Evolutionary conservation across 2,888 invertebrate genomes (phyloP), one percentile per base, ranked within the genome.

Genomic region (Platerodrilus igneus): DNA sequence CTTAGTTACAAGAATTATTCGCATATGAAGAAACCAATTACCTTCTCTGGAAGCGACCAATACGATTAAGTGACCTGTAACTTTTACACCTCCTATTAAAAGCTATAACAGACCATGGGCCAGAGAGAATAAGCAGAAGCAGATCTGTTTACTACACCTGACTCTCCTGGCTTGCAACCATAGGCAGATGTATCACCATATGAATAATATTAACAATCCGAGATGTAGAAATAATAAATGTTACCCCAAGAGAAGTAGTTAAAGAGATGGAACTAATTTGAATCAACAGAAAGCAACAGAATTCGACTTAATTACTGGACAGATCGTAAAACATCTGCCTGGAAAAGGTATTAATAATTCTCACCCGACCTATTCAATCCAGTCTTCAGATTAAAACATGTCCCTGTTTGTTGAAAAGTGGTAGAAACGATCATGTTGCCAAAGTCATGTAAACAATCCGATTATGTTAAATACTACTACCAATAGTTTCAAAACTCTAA

Each of bases 401-500:
- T 40, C 27, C 28, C 28, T 34, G 16, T n/a, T 45, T 16, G 29
- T 49, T 37, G 41, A 3, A 48, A 52, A 14, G 41, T 52, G 3
- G 56, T 53, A 2, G 35, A n/a, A n/a, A n/a, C n/a, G n/a, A n/a
- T n/a, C n/a, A n/a, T 58, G 37, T 37, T 52, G 2, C 33, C 40
- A 7, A 57, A 58, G 37, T 47, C 49, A 27, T 46, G 47, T 3
- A 58, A 53, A n/a, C n/a, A n/a, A n/a, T n/a, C n/a, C n/a, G n/a
- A n/a, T n/a, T n/a, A n/a, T n/a, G n/a, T n/a, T n/a, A n/a, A n/a
- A n/a, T n/a, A n/a, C n/a, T n/a, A n/a, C n/a, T n/a, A n/a, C n/a
- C n/a, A n/a, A n/a, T n/a, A n/a, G n/a, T n/a, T n/a, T n/a, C n/a
- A n/a, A n/a, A n/a, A n/a, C n/a, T n/a, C n/a, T n/a, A n/a, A n/a